Conservation (phyloP, 2,113 vertebrate species). For the Gracilinanus agilis region DNA sequence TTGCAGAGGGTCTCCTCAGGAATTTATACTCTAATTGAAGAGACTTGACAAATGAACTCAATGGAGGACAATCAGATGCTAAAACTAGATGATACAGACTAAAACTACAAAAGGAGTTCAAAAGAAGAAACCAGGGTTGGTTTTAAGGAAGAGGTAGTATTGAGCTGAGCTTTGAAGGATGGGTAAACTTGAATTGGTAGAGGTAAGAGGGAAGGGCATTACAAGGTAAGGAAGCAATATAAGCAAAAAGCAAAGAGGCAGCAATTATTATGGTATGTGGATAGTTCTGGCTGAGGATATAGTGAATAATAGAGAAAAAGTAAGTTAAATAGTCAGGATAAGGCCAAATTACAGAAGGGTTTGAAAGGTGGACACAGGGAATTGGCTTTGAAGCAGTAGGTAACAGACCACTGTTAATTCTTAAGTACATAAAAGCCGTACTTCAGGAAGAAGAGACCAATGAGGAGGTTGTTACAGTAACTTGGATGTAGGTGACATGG, state of each 20-base stretch:
- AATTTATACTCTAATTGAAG: neutral
- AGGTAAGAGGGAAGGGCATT: neutral
- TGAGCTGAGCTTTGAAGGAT: neutral
- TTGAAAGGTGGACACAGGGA: neutral
- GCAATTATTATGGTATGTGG: neutral
- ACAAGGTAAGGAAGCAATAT: neutral
- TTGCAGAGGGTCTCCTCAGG: neutral
- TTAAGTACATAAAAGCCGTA: neutral
- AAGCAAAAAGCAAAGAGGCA: neutral
- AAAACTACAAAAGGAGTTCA: neutral
- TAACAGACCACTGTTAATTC: neutral
- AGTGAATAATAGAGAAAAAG: neutral
- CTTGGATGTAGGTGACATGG: neutral
- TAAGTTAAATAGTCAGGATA: neutral
- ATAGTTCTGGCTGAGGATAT: neutral
- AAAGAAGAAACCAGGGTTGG: neutral
- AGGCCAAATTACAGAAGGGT: neutral
- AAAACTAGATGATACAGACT: neutral
- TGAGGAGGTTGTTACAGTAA: neutral
- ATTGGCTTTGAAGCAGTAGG: neutral
- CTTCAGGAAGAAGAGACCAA: neutral
- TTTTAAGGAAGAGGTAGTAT: neutral
- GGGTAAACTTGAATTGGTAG: neutral
- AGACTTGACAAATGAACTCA: neutral
- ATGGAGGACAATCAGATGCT: neutral